Evolutionary conservation across 2,797 vertebrate genomes (phyloP).

Genomic region (Rhadinocentrus ornatus): DNA sequence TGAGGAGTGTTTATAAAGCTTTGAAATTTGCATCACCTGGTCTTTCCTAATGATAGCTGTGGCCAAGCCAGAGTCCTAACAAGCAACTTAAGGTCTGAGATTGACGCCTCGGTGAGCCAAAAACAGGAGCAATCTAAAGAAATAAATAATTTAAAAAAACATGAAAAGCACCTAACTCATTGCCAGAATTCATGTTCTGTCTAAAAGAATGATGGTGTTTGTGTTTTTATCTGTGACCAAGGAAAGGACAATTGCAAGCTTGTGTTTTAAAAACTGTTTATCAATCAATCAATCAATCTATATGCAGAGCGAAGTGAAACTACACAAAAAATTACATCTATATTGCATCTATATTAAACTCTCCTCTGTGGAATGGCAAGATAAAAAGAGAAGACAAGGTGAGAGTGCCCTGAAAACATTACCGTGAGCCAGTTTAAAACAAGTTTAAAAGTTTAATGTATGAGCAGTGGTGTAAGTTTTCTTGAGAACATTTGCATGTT

Average conservation of each 20-base stretch:
- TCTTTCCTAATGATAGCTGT: background rate
- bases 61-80: background rate
- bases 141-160: background rate
- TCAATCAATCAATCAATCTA: background rate
- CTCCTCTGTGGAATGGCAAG: background rate
- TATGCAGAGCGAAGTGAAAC: background rate
- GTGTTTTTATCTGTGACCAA: background rate
- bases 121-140: background rate
- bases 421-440: background rate
- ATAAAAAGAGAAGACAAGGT: background rate
- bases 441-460: background rate
- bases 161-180: background rate
- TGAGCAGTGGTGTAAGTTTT: background rate
- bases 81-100: background rate
- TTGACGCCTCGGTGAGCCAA: background rate
- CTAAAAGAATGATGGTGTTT: background rate
- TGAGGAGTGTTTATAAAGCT: background rate
- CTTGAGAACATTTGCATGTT: constrained; percentile 24
- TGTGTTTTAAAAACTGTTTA: background rate
- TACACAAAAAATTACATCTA: background rate
- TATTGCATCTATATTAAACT: too few species aligned
- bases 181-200: background rate
- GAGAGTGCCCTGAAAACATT: constrained; percentile 1
- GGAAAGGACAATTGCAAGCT: background rate
- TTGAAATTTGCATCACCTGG: background rate